phyloP scores from a whole-genome alignment of 2,113 vertebrate genomes.

The Mirza zaza region DNA sequence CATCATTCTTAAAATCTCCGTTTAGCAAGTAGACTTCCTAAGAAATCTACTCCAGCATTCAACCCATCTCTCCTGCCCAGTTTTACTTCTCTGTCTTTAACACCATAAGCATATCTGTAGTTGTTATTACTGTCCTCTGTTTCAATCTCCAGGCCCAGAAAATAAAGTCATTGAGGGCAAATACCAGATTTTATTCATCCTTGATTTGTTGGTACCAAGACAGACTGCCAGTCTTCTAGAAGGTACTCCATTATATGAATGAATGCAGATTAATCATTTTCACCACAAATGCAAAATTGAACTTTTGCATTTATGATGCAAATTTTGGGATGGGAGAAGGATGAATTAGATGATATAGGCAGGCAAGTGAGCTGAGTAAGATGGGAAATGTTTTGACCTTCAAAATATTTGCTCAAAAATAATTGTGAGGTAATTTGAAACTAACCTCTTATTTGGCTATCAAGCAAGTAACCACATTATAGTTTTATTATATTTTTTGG shows the following conservation, averaged over 20 bases:
- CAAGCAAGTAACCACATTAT: background rate
- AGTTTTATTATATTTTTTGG: background rate
- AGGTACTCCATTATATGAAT: background rate
- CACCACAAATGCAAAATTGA: background rate
- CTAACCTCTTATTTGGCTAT: background rate
- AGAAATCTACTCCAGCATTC: background rate
- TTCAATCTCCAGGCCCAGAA: background rate
- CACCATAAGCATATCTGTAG: fast-evolving
- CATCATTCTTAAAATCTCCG: background rate
- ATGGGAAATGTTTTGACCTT: background rate
- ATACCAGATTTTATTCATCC: background rate
- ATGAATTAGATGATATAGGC: background rate
- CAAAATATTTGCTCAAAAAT: background rate
- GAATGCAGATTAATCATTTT: background rate
- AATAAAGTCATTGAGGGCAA: background rate
- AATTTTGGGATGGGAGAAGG: background rate
- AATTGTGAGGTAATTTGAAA: background rate
- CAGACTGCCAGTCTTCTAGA: background rate
- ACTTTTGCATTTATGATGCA: too few species aligned
- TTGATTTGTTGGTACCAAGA: background rate
- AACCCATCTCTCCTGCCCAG: background rate
- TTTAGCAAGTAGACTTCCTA: background rate
- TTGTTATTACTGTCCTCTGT: background rate
- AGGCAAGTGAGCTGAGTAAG: background rate
- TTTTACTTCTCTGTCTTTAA: background rate